Evolutionary conservation across 2,113 vertebrate species (phyloP), one percentile per base, ranked within the genome.

Genomic region (Odocoileus hemionus): DNA sequence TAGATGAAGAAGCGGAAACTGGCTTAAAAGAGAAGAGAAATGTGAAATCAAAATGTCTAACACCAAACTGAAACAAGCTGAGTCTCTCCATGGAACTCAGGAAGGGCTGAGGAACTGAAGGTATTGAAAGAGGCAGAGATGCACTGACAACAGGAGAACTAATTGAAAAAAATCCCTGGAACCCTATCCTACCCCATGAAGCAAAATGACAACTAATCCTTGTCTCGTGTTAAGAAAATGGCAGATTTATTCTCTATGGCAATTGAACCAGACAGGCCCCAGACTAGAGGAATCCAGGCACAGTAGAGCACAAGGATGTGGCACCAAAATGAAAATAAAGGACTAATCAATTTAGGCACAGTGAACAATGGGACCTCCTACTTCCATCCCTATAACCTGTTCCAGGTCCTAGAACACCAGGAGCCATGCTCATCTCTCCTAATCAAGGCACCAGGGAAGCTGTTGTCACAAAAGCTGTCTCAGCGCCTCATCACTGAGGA

Each of bases 11-110:
- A 70, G 64, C 57, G 2, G n/a, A 94, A 76, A 87, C 28, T 60
- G 23, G n/a, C 43, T 93, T 96, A 70, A n/a, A 87, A 95, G 82
- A 82, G 23, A 33, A 80, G 50, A 87, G 50, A 87, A 95, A 61
- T 21, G 43, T 92, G 36, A 95, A 83, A 86, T 57, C 10, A 26
- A 57, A 92, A 23, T 36, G 30, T 39, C 58, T 67, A n/a, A 74
- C 30, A 14, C n/a, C 55, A 76, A 82, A 93, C 47, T 36, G 33
- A 91, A 84, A 26, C 47, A n/a, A 55, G 43, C 30, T 25, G 50
- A 67, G 74, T 80, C 25, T 91, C 87, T 91, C 87, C 15, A 11
- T 2, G 17, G 58, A 83, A 23, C 45, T 5, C 4, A 52, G 43
- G 33, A 86, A 82, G 33, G n/a, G 23, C n/a, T 83, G 55, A 30